Evolutionary conservation across 2,113 vertebrate genomes (phyloP), one percentile per base, ranked within the genome.

Genomic region (Eudyptes chrysolophus): DNA sequence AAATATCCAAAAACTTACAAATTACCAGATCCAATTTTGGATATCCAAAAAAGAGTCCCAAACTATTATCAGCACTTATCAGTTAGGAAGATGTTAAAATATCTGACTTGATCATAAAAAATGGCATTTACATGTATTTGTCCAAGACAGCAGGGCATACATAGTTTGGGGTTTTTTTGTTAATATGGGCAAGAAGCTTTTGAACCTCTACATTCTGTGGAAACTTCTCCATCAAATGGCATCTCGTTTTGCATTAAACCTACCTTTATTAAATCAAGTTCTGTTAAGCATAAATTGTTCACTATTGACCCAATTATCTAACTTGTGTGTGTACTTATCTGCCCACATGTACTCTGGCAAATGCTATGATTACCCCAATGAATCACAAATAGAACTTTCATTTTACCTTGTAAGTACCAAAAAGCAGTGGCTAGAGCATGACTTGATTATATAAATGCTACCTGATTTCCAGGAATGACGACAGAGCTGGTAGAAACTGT

Each of bases 361-460:
- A 83, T 77, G 62, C 40, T 94, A 72, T 87, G 94, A 96, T 95
- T 96, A 89, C 48, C 48, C 16, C 2, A 25, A 84, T 97, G 96
- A 96, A 94, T 96, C 96, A 97, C 80, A 92, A 96, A 92, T 62
- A 87, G 77, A 60, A 82, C 84, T 94, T 95, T 87, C 78, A 60
- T 94, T 90, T 95, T 96, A 94, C 91, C 66, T 89, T 84, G 70
- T 90, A 88, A 87, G 76, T 65, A 89, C 62, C n/a, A 0, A 69
- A 90, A 94, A 72, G 64, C 77, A 76, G 34, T 51, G 65, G 72
- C 49, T 93, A 70, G 26, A 95, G 25, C 38, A 66, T 70, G 87
- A 95, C 62, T 96, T 81, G 89, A 92, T 97, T 97, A 92, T 70
- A 96, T 96, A 96, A 95, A 96, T 38, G 77, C 18, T 93, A 96